phyloP scores from a whole-genome alignment of 2,113 vertebrate genomes.

The Dolichotis patagonum region DNA sequence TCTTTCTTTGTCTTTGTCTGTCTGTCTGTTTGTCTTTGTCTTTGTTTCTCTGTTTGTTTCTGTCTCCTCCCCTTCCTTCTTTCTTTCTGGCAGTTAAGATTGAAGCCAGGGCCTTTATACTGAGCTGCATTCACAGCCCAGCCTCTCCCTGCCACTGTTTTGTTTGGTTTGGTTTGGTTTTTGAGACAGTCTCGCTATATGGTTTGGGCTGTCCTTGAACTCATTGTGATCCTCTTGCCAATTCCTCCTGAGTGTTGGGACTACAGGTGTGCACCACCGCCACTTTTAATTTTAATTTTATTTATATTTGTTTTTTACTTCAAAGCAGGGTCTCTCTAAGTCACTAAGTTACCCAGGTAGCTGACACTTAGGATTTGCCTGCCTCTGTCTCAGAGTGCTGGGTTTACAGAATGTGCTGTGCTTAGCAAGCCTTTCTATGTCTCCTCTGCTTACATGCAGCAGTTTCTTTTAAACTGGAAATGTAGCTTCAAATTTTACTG shows the following conservation, averaged over 20 bases:
- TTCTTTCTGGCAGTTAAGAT: neutral
- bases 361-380: neutral
- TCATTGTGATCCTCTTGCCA: too few relatives aligned
- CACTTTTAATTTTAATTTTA: too few relatives aligned
- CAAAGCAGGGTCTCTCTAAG: neutral
- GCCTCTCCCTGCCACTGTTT: too few relatives aligned
- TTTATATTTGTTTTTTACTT: neutral
- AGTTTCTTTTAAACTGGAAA: neutral
- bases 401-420: neutral
- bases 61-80: neutral
- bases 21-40: neutral
- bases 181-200: too few relatives aligned
- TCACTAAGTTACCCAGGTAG: neutral
- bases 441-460: neutral
- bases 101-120: neutral
- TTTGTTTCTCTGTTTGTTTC: neutral
- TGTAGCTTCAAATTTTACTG: neutral
- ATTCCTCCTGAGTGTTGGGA: too few relatives aligned
- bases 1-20: neutral
- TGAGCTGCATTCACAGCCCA: neutral
- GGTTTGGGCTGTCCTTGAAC: too few relatives aligned
- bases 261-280: too few relatives aligned
- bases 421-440: neutral
- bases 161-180: too few relatives aligned
- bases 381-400: neutral